phyloP scores from a whole-genome alignment of 2,113 vertebrate species.

The Syngnathus scovelli region DNA sequence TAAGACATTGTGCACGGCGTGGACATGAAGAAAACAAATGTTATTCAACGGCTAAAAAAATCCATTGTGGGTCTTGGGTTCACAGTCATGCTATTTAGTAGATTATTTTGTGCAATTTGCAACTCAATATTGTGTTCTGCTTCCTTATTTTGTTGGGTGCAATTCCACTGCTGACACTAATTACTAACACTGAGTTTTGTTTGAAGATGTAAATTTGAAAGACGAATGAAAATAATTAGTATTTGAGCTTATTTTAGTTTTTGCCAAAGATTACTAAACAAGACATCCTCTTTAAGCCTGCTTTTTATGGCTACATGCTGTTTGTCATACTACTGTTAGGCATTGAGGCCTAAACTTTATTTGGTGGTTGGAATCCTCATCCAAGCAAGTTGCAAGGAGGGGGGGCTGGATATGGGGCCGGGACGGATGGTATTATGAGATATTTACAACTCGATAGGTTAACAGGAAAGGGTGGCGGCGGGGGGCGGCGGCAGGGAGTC shows the following conservation, averaged over 20 bases:
- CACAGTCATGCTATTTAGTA: too few species aligned
- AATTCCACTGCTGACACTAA: too few species aligned
- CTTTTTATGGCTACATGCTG: background rate
- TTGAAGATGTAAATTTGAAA: too few species aligned
- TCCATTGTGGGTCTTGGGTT: background rate
- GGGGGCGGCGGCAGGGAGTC: conserved; percentile 42
- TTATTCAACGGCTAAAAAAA: background rate
- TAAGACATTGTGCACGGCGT: background rate
- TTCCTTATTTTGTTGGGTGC: too few species aligned
- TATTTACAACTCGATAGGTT: conserved; percentile 75
- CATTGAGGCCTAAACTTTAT: background rate
- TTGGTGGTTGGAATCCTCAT: background rate
- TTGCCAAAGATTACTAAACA: background rate
- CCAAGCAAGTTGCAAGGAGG: conserved; percentile 24
- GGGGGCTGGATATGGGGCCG: background rate
- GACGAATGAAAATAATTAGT: too few species aligned
- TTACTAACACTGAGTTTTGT: too few species aligned
- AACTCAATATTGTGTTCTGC: too few species aligned
- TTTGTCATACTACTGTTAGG: background rate
- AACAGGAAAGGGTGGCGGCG: conserved; percentile 56
- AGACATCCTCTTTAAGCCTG: background rate
- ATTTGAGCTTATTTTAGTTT: too few species aligned
- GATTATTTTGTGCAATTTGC: too few species aligned
- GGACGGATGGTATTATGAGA: conserved; percentile 47
- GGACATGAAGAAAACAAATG: background rate